A percentile compares a stretch with the other conserved stretches of the same genome.
phyloP scores from a whole-genome alignment of 2,888 invertebrate genomes.

The Pachycephus smyrnensis region DNA sequence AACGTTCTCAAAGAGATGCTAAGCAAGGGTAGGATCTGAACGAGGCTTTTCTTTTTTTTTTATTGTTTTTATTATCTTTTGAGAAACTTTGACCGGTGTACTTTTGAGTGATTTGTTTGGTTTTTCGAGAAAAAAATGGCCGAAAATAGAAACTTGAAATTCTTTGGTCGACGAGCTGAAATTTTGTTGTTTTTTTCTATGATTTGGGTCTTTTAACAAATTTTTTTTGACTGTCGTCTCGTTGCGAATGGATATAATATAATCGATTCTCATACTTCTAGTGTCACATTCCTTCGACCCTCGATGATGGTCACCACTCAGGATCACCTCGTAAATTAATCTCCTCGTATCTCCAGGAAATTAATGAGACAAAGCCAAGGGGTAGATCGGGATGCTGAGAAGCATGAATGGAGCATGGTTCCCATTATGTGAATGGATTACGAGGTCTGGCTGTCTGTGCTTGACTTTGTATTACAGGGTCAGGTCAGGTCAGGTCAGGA shows the following conservation, averaged over 20 bases:
- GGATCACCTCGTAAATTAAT: slow-evolving; percentile 23
- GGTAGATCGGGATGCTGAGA: slow-evolving; percentile 31
- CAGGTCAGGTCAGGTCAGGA: slow-evolving; percentile 38
- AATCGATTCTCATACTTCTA: not conserved
- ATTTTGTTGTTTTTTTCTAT: not conserved
- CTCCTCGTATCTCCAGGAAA: slow-evolving; percentile 17
- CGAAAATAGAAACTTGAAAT: not conserved
- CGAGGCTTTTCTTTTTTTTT: not conserved
- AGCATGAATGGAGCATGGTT: slow-evolving; percentile 41
- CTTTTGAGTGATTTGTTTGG: not conserved
- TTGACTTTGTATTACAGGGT: slow-evolving; percentile 38
- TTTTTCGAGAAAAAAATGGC: not conserved
- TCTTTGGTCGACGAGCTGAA: no score
- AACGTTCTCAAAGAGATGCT: not conserved
- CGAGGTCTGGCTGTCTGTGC: slow-evolving; percentile 23
- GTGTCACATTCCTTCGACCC: not conserved
- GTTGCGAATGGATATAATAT: not conserved
- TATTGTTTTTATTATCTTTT: not conserved
- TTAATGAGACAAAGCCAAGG: slow-evolving; percentile 24
- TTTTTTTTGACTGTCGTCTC: not conserved
- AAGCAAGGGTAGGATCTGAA: not conserved
- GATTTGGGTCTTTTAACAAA: not conserved
- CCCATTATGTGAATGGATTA: slow-evolving; percentile 42
- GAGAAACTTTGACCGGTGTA: not conserved
- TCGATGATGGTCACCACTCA: not conserved